Conservation (phyloP, 2,113 vertebrate species). For the Dinomys branickii region DNA sequence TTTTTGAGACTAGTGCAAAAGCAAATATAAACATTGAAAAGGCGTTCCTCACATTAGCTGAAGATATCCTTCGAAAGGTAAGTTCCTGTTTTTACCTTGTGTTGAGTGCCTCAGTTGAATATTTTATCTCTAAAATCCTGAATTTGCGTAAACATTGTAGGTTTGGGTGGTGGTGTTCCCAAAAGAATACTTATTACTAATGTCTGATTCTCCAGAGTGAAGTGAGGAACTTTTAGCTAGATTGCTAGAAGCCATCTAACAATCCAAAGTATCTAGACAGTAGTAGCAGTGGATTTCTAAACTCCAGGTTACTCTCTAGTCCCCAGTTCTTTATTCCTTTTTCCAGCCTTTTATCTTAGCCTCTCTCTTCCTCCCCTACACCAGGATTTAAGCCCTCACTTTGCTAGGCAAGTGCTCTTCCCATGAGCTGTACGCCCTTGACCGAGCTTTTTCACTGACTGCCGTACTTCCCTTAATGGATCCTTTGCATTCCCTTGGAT, state of each 20-base stretch:
- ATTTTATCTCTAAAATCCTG: background rate
- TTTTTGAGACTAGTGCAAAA: slow-evolving; percentile 99
- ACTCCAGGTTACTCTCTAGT: background rate
- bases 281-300: background rate
- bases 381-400: background rate
- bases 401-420: background rate
- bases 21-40: slow-evolving; percentile 99
- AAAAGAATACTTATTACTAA: background rate
- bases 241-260: background rate
- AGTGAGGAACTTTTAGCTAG: background rate
- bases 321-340: background rate
- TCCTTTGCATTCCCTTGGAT: background rate
- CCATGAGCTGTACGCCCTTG: background rate
- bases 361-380: background rate
- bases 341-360: background rate
- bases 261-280: background rate
- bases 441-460: background rate
- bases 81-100: slow-evolving; percentile 46
- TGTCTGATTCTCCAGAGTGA: background rate
- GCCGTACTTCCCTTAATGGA: background rate
- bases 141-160: background rate
- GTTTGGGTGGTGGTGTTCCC: background rate
- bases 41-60: slow-evolving; percentile 99
- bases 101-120: background rate
- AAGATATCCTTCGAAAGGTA: slow-evolving; percentile 99